Evolutionary conservation across 2,113 vertebrate genomes (phyloP), one percentile per base, ranked within the genome.

Genomic region (Odobenus rosmarus): DNA sequence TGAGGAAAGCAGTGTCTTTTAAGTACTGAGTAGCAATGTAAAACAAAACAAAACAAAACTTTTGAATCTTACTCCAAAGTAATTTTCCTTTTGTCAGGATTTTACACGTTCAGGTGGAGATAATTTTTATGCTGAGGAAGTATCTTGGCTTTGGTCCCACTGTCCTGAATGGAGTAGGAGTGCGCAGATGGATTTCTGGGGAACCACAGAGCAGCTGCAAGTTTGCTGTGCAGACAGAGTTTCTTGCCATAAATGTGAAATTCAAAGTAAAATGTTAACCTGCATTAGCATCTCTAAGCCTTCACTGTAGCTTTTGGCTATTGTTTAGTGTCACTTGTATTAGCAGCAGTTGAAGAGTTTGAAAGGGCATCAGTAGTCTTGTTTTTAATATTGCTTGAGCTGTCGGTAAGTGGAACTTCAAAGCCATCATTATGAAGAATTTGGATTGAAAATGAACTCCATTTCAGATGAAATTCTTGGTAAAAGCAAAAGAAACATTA

Each of bases 261-360:
- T 98, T 96, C 94, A 97, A 98, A 98, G 94, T 88, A 64, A 92
- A 97, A 96, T 36, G n/a, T 94, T 96, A 95, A 79, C 90, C 90
- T 93, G 23, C 53, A 95, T 98, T 97, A 97, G 49, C 86, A 94
- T 97, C 90, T 85, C 87, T 92, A 79, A 97, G 76, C 57, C 31
- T 88, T 57, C 28, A 4, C 19, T 97, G 93, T 96, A 97, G 96
- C 42, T 95, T 88, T 98, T 97, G 97, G 94, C 95, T 53, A 2
- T 95, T 87, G n/a, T 93, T 61, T 83, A 61, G 42, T 90, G 90
- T 96, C 92, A 90, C 81, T 97, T 95, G 62, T 96, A 74, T 46
- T 91, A 91, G 61, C 49, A 95, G 82, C 64, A 88, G 39, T 79
- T 92, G 42, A 69, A 92, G 36, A 82, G n/a, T 74, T 92, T 88